A percentile compares a stretch with the other conserved stretches of the same genome.
phyloP scores from a whole-genome alignment of 2,888 invertebrate species.

The Phalangium opilio region DNA sequence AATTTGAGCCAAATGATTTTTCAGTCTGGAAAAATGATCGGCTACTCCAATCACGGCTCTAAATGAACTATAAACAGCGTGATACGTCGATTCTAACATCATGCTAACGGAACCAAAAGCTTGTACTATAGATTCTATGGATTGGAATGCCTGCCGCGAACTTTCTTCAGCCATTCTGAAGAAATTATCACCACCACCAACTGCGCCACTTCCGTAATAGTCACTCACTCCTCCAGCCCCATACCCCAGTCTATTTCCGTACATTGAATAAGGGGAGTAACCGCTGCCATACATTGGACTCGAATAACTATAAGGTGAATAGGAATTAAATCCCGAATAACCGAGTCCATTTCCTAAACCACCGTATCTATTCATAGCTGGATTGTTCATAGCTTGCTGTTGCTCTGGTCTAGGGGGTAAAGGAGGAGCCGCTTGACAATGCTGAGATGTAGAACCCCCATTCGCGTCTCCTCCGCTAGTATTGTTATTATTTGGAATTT shows the following conservation, averaged over 20 bases:
- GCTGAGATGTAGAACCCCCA: too few species aligned
- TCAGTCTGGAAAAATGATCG: slow-evolving; percentile 75
- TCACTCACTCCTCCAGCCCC: slow-evolving; percentile 6
- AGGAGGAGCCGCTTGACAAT: slow-evolving; percentile 8
- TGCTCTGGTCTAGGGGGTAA: slow-evolving; percentile 12
- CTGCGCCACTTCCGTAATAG: background rate
- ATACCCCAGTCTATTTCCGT: slow-evolving; percentile 3
- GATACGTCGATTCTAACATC: slow-evolving; percentile 93
- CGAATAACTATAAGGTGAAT: slow-evolving; percentile 5
- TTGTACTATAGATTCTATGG: slow-evolving; percentile 77
- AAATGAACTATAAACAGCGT: slow-evolving; percentile 87
- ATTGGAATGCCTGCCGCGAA: slow-evolving; percentile 81
- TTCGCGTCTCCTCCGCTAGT: too few species aligned
- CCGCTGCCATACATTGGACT: slow-evolving; percentile 1
- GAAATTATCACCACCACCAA: slow-evolving; percentile 34
- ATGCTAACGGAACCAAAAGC: slow-evolving; percentile 86
- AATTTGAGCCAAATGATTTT: slow-evolving; percentile 66
- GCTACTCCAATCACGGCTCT: slow-evolving; percentile 88
- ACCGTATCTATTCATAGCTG: background rate
- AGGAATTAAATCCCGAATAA: slow-evolving; percentile 1
- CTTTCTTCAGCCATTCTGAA: slow-evolving; percentile 79
- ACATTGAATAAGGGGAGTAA: slow-evolving; percentile 2
- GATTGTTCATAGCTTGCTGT: background rate
- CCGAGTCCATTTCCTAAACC: background rate
- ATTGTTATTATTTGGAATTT: too few species aligned